Evolutionary conservation across 1,140 invertebrate genomes (phyloP).

Genomic region (Drosophila aff.): DNA sequence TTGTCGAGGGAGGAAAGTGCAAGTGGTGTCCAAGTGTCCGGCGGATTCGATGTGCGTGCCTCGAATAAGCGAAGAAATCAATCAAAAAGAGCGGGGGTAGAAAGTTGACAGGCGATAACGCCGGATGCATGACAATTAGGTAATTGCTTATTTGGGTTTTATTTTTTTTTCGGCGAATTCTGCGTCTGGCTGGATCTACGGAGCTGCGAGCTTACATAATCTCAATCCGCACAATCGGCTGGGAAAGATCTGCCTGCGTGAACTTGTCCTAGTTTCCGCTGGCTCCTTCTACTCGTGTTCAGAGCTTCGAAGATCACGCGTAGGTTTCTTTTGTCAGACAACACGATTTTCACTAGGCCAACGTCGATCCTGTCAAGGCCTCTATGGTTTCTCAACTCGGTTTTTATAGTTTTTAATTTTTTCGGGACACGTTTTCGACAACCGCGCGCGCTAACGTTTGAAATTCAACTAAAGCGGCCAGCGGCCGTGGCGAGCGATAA

Average conservation of each 20-base stretch:
- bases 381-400: slow-evolving; percentile 6
- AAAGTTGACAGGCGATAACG: slow-evolving; percentile 52
- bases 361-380: slow-evolving; percentile 14
- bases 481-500: slow-evolving; percentile 63
- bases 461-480: slow-evolving; percentile 77
- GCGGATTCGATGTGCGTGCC: slow-evolving; percentile 45
- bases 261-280: slow-evolving; percentile 34
- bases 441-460: slow-evolving; percentile 78
- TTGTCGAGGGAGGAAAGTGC: slow-evolving; percentile 69
- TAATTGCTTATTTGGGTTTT: slow-evolving; percentile 33
- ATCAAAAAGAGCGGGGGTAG: slow-evolving; percentile 55
- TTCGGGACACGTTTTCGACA: slow-evolving; percentile 30
- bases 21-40: slow-evolving; percentile 53
- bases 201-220: slow-evolving; percentile 50
- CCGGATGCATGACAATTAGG: slow-evolving; percentile 55
- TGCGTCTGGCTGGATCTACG: slow-evolving; percentile 4
- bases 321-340: slow-evolving; percentile 4
- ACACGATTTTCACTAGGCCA: slow-evolving; percentile 45
- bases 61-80: slow-evolving; percentile 52
- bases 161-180: slow-evolving; percentile 20
- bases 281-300: not conserved
- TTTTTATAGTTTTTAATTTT: slow-evolving; percentile 16
- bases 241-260: slow-evolving; percentile 28
- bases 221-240: slow-evolving; percentile 14
- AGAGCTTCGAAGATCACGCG: slow-evolving; percentile 25